Conservation (phyloP, 2,888 invertebrate species). For the Calameuta idolon region DNA sequence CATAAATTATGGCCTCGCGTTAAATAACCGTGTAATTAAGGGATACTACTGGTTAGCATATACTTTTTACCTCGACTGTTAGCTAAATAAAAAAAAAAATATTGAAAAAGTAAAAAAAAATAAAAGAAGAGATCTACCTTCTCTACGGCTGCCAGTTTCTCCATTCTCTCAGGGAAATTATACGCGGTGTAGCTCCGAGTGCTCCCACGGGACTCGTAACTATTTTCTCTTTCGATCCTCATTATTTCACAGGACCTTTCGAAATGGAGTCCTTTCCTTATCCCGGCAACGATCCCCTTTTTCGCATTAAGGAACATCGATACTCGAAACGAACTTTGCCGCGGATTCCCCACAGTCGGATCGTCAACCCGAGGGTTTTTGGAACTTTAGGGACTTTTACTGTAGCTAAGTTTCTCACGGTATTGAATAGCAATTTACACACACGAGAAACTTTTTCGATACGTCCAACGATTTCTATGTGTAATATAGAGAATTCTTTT, state of each 20-base stretch:
- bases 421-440: background rate
- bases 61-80: background rate
- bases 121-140: background rate
- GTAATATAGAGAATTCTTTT: background rate
- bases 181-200: background rate
- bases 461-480: background rate
- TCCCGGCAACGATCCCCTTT: background rate
- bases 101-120: background rate
- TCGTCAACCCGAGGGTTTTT: background rate
- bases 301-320: background rate
- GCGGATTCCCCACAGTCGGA: background rate
- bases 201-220: background rate
- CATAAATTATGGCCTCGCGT: too few species aligned
- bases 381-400: background rate
- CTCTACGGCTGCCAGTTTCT: background rate
- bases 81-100: background rate
- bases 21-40: background rate
- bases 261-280: background rate
- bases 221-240: background rate
- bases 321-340: background rate
- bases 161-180: background rate
- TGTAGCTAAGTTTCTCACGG: background rate
- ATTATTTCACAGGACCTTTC: background rate
- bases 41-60: background rate
- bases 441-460: background rate